Evolutionary conservation across 2,797 vertebrate species (phyloP).

Genomic region (Myripristis murdjan): DNA sequence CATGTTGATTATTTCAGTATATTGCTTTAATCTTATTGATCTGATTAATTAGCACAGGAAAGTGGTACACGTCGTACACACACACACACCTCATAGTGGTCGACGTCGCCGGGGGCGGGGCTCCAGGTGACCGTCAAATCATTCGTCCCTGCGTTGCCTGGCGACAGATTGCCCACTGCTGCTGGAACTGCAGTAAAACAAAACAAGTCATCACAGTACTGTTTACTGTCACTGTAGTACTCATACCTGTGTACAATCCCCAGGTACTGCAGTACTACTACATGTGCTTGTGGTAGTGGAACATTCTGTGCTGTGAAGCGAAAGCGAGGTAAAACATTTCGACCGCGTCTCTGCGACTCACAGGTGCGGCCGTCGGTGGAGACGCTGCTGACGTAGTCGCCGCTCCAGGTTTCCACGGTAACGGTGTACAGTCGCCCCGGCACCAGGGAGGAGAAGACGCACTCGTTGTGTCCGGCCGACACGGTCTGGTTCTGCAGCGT

Average conservation of each 20-base stretch:
- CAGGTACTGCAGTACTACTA: no score
- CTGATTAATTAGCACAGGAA: neutral
- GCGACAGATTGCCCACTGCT: conserved; percentile 87
- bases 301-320: neutral
- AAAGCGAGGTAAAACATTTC: no score
- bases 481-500: conserved; percentile 89
- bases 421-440: conserved; percentile 94
- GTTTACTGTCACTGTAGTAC: no score
- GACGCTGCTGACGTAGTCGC: conserved; percentile 87
- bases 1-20: no score
- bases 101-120: conserved; percentile 92
- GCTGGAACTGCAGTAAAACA: conserved; percentile 87
- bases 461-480: conserved; percentile 88
- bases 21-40: no score
- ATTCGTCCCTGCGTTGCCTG: conserved; percentile 86
- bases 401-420: conserved; percentile 93
- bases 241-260: no score
- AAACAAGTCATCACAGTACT: neutral
- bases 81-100: conserved; percentile 94
- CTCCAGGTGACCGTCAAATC: conserved; percentile 92
- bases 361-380: conserved; percentile 93
- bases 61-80: no score
- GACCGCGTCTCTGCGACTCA: conserved; percentile 78
- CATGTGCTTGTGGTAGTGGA: no score
- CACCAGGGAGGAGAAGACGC: conserved; percentile 89